phyloP scores from a whole-genome alignment of 2,888 invertebrate genomes.

The Lumbricus terrestris region DNA sequence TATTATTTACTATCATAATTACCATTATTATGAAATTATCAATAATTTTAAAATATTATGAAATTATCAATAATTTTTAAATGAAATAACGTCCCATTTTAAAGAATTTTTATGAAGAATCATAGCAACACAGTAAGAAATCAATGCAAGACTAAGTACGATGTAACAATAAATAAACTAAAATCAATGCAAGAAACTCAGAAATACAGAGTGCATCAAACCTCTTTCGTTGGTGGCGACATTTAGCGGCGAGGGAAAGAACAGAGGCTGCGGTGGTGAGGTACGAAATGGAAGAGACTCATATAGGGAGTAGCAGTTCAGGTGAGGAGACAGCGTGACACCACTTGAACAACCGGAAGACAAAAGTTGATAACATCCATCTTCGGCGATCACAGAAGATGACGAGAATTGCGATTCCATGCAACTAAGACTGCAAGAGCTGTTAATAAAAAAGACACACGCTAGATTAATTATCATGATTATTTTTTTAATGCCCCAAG shows the following conservation, averaged over 20 bases:
- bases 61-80: too few species aligned
- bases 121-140: neutral
- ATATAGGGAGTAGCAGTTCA: neutral
- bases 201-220: neutral
- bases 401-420: neutral
- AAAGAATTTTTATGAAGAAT: neutral
- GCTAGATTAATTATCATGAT: too few species aligned
- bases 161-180: neutral
- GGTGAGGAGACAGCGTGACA: neutral
- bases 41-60: too few species aligned
- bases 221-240: neutral
- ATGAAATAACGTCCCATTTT: neutral
- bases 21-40: too few species aligned
- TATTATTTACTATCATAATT: too few species aligned
- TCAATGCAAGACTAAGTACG: neutral
- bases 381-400: neutral
- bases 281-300: neutral
- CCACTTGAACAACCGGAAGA: neutral
- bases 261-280: neutral
- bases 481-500: too few species aligned
- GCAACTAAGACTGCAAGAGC: neutral
- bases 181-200: neutral
- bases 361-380: neutral
- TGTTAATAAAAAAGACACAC: neutral
- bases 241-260: neutral